phyloP scores from a whole-genome alignment of 2,797 vertebrate genomes.

The Ctenochaetus hawaiiensis region DNA sequence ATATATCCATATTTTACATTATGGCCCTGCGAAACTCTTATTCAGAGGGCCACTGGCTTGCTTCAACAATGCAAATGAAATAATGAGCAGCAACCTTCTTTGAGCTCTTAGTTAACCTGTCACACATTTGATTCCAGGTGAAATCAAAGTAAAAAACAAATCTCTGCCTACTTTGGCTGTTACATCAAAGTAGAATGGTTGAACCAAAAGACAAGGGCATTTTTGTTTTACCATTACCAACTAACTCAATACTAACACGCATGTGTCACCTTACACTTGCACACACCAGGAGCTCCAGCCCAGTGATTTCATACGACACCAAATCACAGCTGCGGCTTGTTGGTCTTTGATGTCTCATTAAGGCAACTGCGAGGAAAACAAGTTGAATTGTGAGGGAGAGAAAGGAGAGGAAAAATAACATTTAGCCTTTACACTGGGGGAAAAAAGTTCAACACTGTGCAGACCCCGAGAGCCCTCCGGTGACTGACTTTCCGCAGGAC shows the following conservation, averaged over 20 bases:
- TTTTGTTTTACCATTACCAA: slow-evolving; percentile 19
- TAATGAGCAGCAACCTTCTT: neutral
- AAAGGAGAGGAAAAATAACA: slow-evolving; percentile 76
- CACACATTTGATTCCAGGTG: neutral
- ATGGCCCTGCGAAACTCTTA: neutral
- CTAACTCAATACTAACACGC: slow-evolving; percentile 9
- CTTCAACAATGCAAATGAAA: neutral
- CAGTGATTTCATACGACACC: slow-evolving; percentile 62
- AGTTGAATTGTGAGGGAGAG: too few species aligned
- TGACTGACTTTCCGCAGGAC: slow-evolving; percentile 85
- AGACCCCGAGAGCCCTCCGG: slow-evolving; percentile 79
- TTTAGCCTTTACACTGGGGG: slow-evolving; percentile 70
- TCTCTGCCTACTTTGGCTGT: neutral
- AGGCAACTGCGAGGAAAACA: slow-evolving; percentile 60
- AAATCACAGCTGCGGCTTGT: slow-evolving; percentile 63
- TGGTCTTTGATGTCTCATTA: slow-evolving; percentile 81
- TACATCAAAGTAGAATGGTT: slow-evolving; percentile 47
- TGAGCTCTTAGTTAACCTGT: neutral
- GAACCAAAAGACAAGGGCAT: slow-evolving; percentile 1
- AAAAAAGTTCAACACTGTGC: slow-evolving; percentile 79
- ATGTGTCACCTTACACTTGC: slow-evolving; percentile 40
- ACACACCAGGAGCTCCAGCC: slow-evolving; percentile 42
- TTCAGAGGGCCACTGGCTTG: slow-evolving; percentile 3
- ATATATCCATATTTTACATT: slow-evolving; percentile 14
- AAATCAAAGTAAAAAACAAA: slow-evolving; percentile 3